Evolutionary conservation across 2,888 invertebrate genomes (phyloP).

Genomic region (Stratiomys singularior): DNA sequence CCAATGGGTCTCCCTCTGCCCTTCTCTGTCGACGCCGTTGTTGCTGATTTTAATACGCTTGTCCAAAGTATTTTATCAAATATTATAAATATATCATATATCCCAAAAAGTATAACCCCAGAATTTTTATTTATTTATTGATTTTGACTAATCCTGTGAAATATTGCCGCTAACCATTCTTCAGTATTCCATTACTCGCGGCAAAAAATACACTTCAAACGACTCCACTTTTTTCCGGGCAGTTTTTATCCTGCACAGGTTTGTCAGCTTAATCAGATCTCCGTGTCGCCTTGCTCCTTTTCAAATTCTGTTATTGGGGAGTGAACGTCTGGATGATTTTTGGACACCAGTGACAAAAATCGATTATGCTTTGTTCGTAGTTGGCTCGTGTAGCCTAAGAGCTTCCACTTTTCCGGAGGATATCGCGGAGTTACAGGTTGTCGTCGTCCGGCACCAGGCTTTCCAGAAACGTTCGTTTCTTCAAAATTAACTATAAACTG

Average conservation of each 20-base stretch:
- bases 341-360: neutral
- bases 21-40: too few species aligned
- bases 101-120: neutral
- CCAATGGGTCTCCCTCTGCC: too few species aligned
- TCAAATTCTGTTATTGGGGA: neutral
- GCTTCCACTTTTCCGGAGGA: neutral
- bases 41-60: too few species aligned
- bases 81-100: too few species aligned
- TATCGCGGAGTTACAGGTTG: neutral
- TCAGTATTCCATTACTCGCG: neutral
- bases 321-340: neutral
- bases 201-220: neutral
- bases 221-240: neutral
- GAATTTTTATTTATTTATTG: neutral
- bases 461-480: neutral
- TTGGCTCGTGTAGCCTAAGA: neutral
- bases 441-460: neutral
- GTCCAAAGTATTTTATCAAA: too few species aligned
- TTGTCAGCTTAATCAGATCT: neutral
- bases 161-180: neutral
- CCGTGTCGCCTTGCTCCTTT: neutral
- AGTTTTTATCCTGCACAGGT: neutral
- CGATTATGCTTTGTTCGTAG: neutral
- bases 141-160: neutral
- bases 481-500: neutral